Percentiles rank a stretch among this genome's conserved stretches.
Evolutionary conservation across 2,797 vertebrate species (phyloP).

Genomic region (Diplodus sargus): DNA sequence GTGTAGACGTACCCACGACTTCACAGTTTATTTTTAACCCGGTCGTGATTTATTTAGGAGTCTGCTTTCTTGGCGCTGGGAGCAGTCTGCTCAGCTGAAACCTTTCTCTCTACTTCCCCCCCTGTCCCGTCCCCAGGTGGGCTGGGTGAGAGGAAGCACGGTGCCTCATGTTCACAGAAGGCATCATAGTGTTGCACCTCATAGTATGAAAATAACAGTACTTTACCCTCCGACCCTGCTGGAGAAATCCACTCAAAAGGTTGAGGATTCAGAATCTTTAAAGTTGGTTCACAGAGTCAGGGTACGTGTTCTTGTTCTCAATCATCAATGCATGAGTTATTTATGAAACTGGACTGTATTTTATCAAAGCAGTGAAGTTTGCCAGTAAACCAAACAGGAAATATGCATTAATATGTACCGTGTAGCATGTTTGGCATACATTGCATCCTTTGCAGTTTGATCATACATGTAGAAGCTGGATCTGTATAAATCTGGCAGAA

Average conservation of each 20-base stretch:
- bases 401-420: neutral
- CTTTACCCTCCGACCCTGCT: neutral
- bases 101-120: constrained; percentile 31
- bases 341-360: constrained; percentile 6
- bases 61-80: constrained; percentile 53
- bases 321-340: neutral
- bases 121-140: constrained; percentile 40
- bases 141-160: constrained; percentile 23
- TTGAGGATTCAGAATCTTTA: constrained; percentile 1
- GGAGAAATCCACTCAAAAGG: neutral
- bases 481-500: neutral
- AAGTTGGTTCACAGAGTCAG: neutral
- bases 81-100: constrained; percentile 58
- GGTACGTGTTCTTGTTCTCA: neutral
- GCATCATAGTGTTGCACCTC: neutral
- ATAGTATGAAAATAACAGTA: neutral
- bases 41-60: constrained; percentile 77
- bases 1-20: constrained; percentile 30
- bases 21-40: constrained; percentile 76
- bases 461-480: neutral
- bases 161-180: constrained; percentile 30
- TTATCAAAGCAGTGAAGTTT: neutral
- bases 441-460: neutral
- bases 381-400: too few species aligned
- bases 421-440: neutral